Base-by-base conservation (phyloP, 2,797 vertebrate species). In the Cirrhinus molitorella region DNA sequence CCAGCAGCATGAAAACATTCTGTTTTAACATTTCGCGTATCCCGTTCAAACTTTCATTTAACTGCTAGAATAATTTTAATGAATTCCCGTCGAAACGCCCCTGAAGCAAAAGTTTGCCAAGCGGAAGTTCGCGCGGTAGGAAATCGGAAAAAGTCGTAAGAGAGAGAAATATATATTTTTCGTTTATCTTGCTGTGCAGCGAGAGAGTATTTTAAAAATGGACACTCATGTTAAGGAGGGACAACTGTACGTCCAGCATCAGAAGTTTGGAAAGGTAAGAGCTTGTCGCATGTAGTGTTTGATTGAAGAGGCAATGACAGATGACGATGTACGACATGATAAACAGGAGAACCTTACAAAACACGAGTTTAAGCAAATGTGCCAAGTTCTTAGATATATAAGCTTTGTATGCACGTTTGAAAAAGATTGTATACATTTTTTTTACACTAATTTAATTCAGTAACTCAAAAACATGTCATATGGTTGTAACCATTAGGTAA, bases 221-320 rank as follows among this genome's bases (percentile, higher is more conserved):
- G 96, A 96, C 88, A 91, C 92, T 68, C 94, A 95, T 88, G 81
- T 96, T 0, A 96, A 96, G 88, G 96, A 96, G 79, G 96, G 96
- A 88, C 95, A 95, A 59, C 94, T 96, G 57, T 94, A 94, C 79
- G 94, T 96, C 80, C 95, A 96, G 79, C 94, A 96, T 81, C 94
- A 94, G 68, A 96, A 96, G 94, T 96, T 96, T 89, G 95, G 95
- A 19, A 96, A 96, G 95, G 96, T 96, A 89, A 93, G 94, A 19
- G 31, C 23, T 67, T 67, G 34, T 53, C 28, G 28, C n/a, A 13
- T 65, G 14, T 9, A 34, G 3, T n/a, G 57, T 67, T 80, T 53
- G 31, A 45, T 16, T 37, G 13, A 14, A 37, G 12, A 78, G 43
- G 43, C 25, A 23, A n/a, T 66, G 61, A 49, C 28, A 51, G 57